These are phyloP conservation scores for Cryptocephalus moraei DNA, from an alignment of 2,888 invertebrate genomes.

Conservation along the genomic window DNA sequence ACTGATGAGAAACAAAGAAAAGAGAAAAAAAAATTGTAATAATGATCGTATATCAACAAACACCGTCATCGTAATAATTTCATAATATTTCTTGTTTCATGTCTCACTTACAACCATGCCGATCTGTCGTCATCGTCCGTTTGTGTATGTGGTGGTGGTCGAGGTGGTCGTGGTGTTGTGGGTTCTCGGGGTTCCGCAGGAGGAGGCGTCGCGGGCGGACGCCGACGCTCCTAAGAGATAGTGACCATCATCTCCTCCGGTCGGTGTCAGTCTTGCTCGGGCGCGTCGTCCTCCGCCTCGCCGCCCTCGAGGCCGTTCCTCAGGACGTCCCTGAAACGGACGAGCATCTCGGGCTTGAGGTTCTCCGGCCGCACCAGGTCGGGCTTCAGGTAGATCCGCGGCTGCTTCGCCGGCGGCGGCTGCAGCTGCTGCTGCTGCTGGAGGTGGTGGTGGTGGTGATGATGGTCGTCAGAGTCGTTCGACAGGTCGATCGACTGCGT, in stretches of 20 bases:
- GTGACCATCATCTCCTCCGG: constrained; percentile 18
- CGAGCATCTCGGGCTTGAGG: constrained; percentile 37
- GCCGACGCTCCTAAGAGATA: constrained; percentile 10
- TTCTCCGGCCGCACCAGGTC: constrained; percentile 39
- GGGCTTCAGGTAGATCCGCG: constrained; percentile 37
- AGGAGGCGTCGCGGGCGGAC: neutral
- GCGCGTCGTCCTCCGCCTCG: constrained; percentile 18
- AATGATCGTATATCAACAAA: constrained; percentile 33
- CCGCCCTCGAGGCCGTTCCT: constrained; percentile 31
- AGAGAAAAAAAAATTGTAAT: constrained; percentile 25
- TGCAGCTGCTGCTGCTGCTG: constrained; percentile 4
- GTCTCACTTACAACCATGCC: constrained; percentile 25
- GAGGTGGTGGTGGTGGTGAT: constrained; percentile 13
- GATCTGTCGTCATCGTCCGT: neutral
- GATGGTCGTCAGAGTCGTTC: constrained; percentile 36
- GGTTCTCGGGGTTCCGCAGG: neutral
- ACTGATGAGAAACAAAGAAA: constrained; percentile 21
- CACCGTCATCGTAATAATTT: constrained; percentile 32
- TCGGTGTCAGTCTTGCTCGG: constrained; percentile 38
- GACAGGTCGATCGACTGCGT: constrained; percentile 36
- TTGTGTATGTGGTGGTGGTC: neutral
- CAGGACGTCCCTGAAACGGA: constrained; percentile 33
- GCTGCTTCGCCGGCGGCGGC: constrained; percentile 15
- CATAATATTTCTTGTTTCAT: too few species aligned
- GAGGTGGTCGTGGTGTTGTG: neutral